These are phyloP conservation scores for Heliangelus exortis DNA, from an alignment of 2,797 vertebrate species.

Conservation along the genomic window DNA sequence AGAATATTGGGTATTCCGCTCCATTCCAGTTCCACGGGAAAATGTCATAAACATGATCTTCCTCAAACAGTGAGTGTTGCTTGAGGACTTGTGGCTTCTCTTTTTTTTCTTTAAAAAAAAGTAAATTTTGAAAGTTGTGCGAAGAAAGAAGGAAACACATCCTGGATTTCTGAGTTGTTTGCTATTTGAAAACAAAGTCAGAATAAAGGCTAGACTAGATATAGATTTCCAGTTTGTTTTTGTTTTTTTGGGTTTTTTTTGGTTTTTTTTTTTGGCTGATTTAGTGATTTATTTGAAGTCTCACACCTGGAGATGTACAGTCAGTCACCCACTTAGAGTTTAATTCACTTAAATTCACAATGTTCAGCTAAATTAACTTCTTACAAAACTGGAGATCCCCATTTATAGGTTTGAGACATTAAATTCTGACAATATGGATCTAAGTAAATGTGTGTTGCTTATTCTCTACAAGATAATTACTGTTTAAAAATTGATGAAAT, in stretches of 20 bases:
- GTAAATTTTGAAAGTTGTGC: neutral
- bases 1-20: neutral
- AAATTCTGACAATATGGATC: neutral
- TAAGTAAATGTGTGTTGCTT: neutral
- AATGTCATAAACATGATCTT: neutral
- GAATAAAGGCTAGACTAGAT: neutral
- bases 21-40: neutral
- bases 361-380: neutral
- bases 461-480: neutral
- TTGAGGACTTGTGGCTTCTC: neutral
- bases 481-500: constrained; percentile 21
- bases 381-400: neutral
- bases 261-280: neutral
- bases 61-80: neutral
- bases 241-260: too few species aligned
- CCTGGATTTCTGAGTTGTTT: neutral
- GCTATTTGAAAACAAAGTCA: neutral
- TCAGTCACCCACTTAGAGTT: neutral
- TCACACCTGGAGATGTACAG: neutral
- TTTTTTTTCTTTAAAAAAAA: neutral
- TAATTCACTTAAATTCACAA: neutral
- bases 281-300: neutral
- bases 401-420: neutral
- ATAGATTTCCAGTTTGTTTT: too few species aligned
- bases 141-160: neutral